phyloP scores from a whole-genome alignment of 2,797 vertebrate species.

The Sebastes cheni region DNA sequence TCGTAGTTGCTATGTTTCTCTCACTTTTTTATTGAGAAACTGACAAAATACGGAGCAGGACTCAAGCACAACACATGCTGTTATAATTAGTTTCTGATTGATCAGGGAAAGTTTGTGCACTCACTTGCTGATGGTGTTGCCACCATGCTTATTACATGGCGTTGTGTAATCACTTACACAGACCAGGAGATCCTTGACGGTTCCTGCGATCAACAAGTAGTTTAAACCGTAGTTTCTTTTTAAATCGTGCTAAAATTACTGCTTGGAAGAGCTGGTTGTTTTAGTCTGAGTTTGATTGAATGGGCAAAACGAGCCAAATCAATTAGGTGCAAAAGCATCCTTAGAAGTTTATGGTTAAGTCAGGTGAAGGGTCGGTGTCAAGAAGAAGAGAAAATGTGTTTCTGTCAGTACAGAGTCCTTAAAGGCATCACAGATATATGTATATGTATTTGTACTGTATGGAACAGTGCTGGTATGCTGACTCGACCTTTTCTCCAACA shows the following conservation, averaged over 20 bases:
- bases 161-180: not conserved
- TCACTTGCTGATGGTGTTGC: not conserved
- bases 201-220: not conserved
- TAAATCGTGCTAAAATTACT: not conserved
- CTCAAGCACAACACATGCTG: not conserved
- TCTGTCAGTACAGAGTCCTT: slow-evolving; percentile 2
- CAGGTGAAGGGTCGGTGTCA: not conserved
- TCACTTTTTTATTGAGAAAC: not conserved
- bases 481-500: slow-evolving; percentile 72
- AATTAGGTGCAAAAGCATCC: not conserved
- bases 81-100: not conserved
- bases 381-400: not conserved
- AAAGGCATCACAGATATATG: slow-evolving; percentile 10
- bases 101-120: not conserved
- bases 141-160: not conserved
- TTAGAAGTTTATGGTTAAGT: not conserved
- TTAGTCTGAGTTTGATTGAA: not conserved
- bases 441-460: slow-evolving; percentile 33
- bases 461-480: slow-evolving; percentile 43
- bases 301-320: not conserved
- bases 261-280: not conserved
- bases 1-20: not conserved
- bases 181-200: not conserved
- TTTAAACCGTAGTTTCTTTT: not conserved
- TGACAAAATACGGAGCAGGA: not conserved